A percentile compares a stretch with the other conserved stretches of the same genome.
These are phyloP conservation scores for Drosophila willistoni DNA, from an alignment of 1,140 invertebrate genomes.

Conservation along the genomic window DNA sequence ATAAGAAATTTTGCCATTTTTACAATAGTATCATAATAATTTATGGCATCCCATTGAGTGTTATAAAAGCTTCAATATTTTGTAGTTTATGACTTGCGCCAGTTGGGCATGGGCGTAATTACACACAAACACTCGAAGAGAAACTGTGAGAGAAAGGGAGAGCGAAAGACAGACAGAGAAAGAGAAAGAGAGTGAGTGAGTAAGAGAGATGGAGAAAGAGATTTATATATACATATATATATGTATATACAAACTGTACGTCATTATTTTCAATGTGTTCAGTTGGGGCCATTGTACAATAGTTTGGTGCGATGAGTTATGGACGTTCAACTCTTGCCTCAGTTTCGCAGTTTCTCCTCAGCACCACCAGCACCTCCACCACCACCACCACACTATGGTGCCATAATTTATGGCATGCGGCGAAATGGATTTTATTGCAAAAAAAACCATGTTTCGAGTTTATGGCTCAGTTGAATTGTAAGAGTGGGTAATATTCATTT, in stretches of 20 bases:
- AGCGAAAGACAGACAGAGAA: neutral
- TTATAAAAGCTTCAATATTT: conserved; percentile 83
- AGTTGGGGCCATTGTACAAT: conserved; percentile 45
- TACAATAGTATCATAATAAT: conserved; percentile 82
- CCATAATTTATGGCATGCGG: conserved; percentile 81
- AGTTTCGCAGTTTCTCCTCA: conserved; percentile 46
- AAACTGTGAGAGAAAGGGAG: neutral
- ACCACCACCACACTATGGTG: conserved; percentile 24
- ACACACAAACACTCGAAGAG: conserved; percentile 34
- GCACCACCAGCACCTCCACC: neutral
- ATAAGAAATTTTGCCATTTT: conserved; percentile 81
- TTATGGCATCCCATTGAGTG: conserved; percentile 78
- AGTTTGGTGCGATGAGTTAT: conserved; percentile 72
- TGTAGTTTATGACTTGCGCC: conserved; percentile 81
- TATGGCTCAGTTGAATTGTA: conserved; percentile 67
- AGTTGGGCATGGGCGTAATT: conserved; percentile 77
- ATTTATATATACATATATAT: conserved; percentile 27
- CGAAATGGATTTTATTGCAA: conserved; percentile 82
- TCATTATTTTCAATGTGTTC: conserved; percentile 63
- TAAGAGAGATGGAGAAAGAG: neutral
- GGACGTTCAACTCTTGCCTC: conserved; percentile 58
- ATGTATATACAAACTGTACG: conserved; percentile 51
- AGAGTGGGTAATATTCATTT: conserved; percentile 79
- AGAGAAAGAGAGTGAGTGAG: neutral
- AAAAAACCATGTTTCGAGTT: conserved; percentile 74